Base-by-base conservation (phyloP, 2,113 vertebrate genomes). In the Crocuta crocuta region DNA sequence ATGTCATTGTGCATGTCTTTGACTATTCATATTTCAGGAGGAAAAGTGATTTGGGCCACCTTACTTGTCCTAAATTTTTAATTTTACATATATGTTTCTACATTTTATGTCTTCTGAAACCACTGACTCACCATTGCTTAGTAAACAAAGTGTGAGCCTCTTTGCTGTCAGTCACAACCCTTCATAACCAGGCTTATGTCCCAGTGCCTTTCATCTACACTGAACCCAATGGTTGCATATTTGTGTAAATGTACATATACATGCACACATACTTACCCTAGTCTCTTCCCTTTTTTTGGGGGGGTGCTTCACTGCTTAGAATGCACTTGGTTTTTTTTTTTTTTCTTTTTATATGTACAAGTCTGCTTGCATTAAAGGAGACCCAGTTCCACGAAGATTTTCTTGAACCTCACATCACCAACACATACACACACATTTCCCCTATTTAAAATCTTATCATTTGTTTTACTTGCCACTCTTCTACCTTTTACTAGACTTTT, bases 21-120 rank as follows among this genome's bases (percentile, higher is more conserved):
- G 80, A 39, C 33, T 86, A 91, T 89, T 89, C 7, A 11, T 58
- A 61, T 23, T 89, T 85, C 8, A 88, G 43, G 39, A 45, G 78
- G 5, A 85, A 79, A 84, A 89, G 35, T 43, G 4, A 53, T 88
- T 71, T 87, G 13, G 31, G 4, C 45, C 24, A 48, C 86, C 61
- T 89, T 80, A 5, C 63, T 66, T 23, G 24, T 78, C n/a, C 84
- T 58, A 65, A 91, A 39, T 45, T 83, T 88, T 87, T 53, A 65
- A 76, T 83, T 92, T 61, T 79, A 55, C 43, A 16, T 50, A 48
- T 76, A 45, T n/a, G n/a, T 84, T 83, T 94, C 9, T 89, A 2
- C 28, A 76, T 70, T 83, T 83, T 88, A 71, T 88, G 11, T 85
- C 61, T 4, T 92, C 13, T 89, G n/a, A 96, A 97, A 89, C 31